Conservation (phyloP, 2,888 invertebrate species). For the Drosophila stalkeri region DNA sequence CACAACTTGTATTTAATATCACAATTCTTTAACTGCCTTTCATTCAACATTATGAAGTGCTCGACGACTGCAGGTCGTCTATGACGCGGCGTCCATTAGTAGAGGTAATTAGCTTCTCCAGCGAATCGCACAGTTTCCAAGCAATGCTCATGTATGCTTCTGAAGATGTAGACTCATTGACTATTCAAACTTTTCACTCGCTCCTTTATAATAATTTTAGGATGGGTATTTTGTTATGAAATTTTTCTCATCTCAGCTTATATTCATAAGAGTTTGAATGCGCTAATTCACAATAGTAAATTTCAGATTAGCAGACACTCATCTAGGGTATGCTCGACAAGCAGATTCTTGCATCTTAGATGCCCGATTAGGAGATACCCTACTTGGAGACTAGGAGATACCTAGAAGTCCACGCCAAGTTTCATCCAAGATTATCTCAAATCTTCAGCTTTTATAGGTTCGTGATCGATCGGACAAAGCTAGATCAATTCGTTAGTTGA, state of each 20-base stretch:
- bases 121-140: constrained; percentile 18
- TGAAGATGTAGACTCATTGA: constrained; percentile 10
- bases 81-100: constrained; percentile 12
- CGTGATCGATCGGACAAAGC: not conserved
- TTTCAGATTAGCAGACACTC: not conserved
- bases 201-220: not conserved
- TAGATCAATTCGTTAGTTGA: not conserved
- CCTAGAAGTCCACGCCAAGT: not conserved
- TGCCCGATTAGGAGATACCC: not conserved
- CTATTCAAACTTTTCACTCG: not conserved
- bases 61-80: not conserved
- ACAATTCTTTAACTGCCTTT: not conserved
- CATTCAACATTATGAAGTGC: constrained; percentile 3
- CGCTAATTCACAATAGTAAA: too few relatives aligned
- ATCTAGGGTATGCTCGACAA: too few relatives aligned
- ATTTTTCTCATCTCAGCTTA: not conserved
- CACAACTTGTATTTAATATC: constrained; percentile 52
- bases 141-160: not conserved
- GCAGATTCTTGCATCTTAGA: too few relatives aligned
- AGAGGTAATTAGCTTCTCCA: constrained; percentile 33
- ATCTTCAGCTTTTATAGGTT: not conserved
- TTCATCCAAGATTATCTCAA: not conserved
- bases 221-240: not conserved
- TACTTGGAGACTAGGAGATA: not conserved
- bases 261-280: too few relatives aligned